Conservation (phyloP, 2,888 invertebrate species). For the Biston betularia region DNA sequence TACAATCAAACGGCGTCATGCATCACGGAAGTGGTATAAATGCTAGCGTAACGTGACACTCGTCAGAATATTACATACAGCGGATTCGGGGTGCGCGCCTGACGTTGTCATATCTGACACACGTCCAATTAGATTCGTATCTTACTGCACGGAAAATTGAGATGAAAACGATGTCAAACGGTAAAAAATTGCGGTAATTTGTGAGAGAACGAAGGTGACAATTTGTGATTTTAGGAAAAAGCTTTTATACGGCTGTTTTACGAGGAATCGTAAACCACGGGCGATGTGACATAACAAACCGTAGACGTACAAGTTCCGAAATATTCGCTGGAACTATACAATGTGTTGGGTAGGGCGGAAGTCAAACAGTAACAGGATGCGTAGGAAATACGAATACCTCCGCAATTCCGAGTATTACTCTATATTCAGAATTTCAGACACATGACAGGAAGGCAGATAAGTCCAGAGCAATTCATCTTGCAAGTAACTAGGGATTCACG, state of each 20-base stretch:
- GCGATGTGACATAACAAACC: constrained; percentile 21
- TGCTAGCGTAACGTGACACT: constrained; percentile 43
- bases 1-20: background rate
- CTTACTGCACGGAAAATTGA: constrained; percentile 50
- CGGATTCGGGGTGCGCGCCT: constrained; percentile 47
- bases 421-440: constrained; percentile 20
- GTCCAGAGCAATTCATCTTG: constrained; percentile 23
- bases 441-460: constrained; percentile 26
- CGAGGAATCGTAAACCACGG: constrained; percentile 27
- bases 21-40: constrained; percentile 32
- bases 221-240: constrained; percentile 32
- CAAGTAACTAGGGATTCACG: constrained; percentile 10
- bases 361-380: constrained; percentile 34
- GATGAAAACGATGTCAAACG: constrained; percentile 47
- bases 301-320: constrained; percentile 21
- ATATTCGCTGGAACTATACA: constrained; percentile 27
- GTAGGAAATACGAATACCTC: constrained; percentile 28
- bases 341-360: constrained; percentile 26
- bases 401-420: constrained; percentile 28
- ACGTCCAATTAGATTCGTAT: constrained; percentile 59
- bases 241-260: constrained; percentile 33
- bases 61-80: constrained; percentile 48
- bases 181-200: constrained; percentile 40
- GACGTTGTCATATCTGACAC: constrained; percentile 54
- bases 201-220: constrained; percentile 30